A percentile compares a stretch with the other conserved stretches of the same genome.
Evolutionary conservation across 2,797 vertebrate species (phyloP).

Genomic region (Manis crassicaudata): DNA sequence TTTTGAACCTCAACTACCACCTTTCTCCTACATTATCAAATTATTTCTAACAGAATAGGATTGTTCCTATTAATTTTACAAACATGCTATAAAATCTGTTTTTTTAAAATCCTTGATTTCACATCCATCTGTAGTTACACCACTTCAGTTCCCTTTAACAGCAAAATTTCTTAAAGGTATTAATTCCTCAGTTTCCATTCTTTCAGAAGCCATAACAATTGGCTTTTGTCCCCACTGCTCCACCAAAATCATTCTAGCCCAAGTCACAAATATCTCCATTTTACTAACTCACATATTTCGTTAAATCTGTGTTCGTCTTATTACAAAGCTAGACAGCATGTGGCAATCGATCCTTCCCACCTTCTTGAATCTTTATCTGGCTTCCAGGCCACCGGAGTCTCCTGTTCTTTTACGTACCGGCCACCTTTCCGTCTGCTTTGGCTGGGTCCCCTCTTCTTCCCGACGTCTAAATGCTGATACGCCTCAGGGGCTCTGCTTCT

Average conservation of each 20-base stretch:
- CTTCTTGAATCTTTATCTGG: neutral
- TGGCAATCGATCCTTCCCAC: neutral
- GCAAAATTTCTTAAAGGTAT: neutral
- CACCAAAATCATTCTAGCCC: conserved; percentile 14
- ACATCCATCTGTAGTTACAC: neutral
- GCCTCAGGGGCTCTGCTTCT: neutral
- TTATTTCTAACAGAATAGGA: neutral
- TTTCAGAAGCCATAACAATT: neutral
- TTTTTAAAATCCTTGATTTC: neutral
- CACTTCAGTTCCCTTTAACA: neutral
- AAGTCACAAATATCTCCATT: neutral
- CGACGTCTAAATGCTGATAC: neutral
- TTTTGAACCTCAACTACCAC: neutral
- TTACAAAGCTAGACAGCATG: neutral
- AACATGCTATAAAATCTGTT: neutral
- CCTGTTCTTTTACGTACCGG: neutral
- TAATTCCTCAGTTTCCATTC: neutral
- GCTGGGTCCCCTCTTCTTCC: neutral
- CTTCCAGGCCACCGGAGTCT: neutral
- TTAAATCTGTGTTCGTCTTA: neutral
- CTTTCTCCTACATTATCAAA: neutral
- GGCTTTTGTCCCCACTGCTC: neutral
- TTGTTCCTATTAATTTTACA: neutral
- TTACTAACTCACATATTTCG: neutral
- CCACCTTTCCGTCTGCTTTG: neutral